A percentile compares a stretch with the other conserved stretches of the same genome.
Conservation (phyloP, 2,113 vertebrate genomes). For the Odocoileus virginianus region DNA sequence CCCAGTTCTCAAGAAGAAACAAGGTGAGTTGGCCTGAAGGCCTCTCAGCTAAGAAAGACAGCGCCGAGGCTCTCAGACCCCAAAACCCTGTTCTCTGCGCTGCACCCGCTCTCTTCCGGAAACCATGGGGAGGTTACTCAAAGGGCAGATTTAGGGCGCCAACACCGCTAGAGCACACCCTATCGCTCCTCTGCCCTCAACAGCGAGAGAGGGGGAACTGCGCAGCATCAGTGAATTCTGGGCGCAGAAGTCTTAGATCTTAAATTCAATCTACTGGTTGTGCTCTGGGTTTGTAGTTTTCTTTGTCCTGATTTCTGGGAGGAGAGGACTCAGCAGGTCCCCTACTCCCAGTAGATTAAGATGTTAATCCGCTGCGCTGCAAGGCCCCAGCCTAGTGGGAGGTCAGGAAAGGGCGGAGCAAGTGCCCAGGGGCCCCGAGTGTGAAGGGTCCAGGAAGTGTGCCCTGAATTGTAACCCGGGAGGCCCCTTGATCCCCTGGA, state of each 20-base stretch:
- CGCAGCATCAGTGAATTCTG: background rate
- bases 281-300: background rate
- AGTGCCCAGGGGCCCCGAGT: background rate
- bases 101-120: background rate
- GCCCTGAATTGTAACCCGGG: background rate
- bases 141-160: background rate
- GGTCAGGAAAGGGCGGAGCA: background rate
- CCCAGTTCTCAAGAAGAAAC: background rate
- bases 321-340: background rate
- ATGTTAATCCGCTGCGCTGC: background rate
- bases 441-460: background rate
- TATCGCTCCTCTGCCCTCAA: too few relatives aligned
- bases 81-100: background rate
- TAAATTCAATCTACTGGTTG: background rate
- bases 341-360: background rate
- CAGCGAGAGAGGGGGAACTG: too few relatives aligned
- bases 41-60: too few relatives aligned
- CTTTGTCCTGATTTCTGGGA: background rate
- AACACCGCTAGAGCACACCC: background rate
- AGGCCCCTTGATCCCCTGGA: background rate
- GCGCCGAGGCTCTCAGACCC: background rate
- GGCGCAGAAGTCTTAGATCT: fast-evolving
- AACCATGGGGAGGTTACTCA: background rate
- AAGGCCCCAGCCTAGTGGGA: background rate
- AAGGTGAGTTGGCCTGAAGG: background rate